Base-by-base conservation (phyloP, 1,140 invertebrate genomes). In the Zelostemma sp. region DNA sequence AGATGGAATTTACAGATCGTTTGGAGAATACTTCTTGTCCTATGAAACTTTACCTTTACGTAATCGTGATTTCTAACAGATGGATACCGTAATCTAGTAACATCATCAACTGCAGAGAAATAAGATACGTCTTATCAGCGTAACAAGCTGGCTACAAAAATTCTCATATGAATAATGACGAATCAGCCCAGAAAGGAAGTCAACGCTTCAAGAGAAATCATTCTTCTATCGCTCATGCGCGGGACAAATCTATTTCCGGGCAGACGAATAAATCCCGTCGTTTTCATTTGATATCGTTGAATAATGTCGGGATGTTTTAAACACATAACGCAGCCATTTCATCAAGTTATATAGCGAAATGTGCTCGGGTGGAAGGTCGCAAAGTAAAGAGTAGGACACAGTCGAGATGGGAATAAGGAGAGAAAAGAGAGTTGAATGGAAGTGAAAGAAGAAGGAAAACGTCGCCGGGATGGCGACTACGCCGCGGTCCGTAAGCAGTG, bases 1-100 rank as follows among this genome's bases (percentile, higher is more conserved):
- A 60, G 63, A 74, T 74, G 66, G 59, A 72, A 74, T 68, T 72
- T 68, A 74, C 66, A 58, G 62, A 67, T 62, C 68, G 67, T 67
- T 61, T 56, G 59, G 59, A 62, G 51, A 70, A 71, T 68, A 68
- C 64, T 64, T 64, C 67, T 70, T 61, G 50, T 62, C 68, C 43
- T 70, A 60, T 59, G 59, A 71, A 57, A 61, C 45, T 54, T 62
- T 51, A 55, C 56, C 48, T 58, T 51, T 31, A 51, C 35, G 25
- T 38, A 43, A 3, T 8, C 21, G 21, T 25, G 21, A 25, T 25
- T 25, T 25, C 21, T 25, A 4, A 8, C 21, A 25, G 3, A 25
- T 8, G 21, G n/a, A n/a, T n/a, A n/a, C n/a, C n/a, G n/a, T n/a
- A n/a, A n/a, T n/a, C n/a, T n/a, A n/a, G n/a, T n/a, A n/a, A n/a